These are phyloP conservation scores for Selenia dentaria DNA, from an alignment of 2,888 invertebrate genomes.

Conservation along the genomic window DNA sequence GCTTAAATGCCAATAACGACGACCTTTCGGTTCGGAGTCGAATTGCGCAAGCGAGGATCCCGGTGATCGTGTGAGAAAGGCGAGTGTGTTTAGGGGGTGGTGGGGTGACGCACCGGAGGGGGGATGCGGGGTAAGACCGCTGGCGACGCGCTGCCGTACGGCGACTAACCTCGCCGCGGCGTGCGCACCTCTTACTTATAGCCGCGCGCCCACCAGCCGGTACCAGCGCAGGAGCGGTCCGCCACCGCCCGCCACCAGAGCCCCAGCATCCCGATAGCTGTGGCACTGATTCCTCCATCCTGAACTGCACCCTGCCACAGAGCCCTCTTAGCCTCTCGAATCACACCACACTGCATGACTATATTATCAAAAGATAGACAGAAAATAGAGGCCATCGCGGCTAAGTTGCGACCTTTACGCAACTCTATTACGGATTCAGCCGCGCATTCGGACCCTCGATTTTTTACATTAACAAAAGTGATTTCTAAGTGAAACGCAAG, in stretches of 20 bases:
- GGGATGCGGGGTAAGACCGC: constrained; percentile 59
- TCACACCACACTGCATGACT: neutral
- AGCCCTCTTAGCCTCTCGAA: neutral
- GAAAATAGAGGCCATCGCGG: neutral
- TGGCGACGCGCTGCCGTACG: constrained; percentile 77
- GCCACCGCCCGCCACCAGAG: constrained; percentile 17
- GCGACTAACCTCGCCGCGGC: constrained; percentile 82
- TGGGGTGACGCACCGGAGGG: constrained; percentile 66
- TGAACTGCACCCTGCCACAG: neutral
- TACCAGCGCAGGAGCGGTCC: constrained; percentile 33
- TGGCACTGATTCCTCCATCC: neutral
- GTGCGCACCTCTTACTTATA: constrained; percentile 80
- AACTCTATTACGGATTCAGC: neutral
- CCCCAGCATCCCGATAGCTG: constrained; percentile 19
- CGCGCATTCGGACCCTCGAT: neutral
- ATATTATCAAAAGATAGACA: no score
- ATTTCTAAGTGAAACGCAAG: constrained; percentile 8
- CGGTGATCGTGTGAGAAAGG: constrained; percentile 79
- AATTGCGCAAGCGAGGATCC: constrained; percentile 81
- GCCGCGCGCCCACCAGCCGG: constrained; percentile 65
- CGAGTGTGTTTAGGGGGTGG: constrained; percentile 58
- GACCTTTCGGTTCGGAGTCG: constrained; percentile 78
- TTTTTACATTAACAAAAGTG: constrained; percentile 4
- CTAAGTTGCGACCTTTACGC: constrained; percentile 5
- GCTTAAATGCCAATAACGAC: constrained; percentile 82